Evolutionary conservation across 2,113 vertebrate genomes (phyloP).

Genomic region (Nyctereutes procyonoides): DNA sequence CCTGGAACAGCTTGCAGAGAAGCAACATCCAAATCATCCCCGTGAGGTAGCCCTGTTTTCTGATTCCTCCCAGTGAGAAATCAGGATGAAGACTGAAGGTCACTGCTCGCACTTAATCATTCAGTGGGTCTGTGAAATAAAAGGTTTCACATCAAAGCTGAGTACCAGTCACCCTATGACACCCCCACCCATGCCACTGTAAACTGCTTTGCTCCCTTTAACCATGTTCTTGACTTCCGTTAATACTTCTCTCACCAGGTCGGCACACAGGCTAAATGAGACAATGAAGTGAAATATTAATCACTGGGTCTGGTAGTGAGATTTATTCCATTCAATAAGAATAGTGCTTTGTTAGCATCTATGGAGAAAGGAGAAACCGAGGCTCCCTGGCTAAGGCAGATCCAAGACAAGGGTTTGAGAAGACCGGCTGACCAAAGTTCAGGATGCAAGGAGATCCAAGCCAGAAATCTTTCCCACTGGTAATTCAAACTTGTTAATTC

Average conservation of each 20-base stretch:
- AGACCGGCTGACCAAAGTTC: neutral
- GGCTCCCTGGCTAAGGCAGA: neutral
- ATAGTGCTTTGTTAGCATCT: neutral
- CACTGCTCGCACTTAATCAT: neutral
- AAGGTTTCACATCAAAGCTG: slow-evolving; percentile 23
- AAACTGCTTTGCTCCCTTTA: neutral
- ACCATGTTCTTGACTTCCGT: neutral
- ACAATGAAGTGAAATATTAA: slow-evolving; percentile 52
- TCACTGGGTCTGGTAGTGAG: neutral
- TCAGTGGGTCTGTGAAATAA: neutral
- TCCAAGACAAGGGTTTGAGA: neutral
- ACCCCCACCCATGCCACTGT: neutral
- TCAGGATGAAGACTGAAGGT: neutral
- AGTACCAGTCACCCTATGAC: neutral
- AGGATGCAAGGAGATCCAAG: neutral
- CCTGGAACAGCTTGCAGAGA: slow-evolving; percentile 34
- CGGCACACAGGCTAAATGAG: neutral
- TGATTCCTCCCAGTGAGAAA: neutral
- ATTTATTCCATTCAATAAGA: neutral
- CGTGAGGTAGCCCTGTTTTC: neutral
- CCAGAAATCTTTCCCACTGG: neutral
- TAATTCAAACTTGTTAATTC: slow-evolving; percentile 11
- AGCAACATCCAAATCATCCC: slow-evolving; percentile 20
- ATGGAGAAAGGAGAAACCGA: neutral
- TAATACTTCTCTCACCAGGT: neutral